Evolutionary conservation across 2,797 vertebrate species (phyloP), one percentile per base, ranked within the genome.

Genomic region (Bradypus variegatus): DNA sequence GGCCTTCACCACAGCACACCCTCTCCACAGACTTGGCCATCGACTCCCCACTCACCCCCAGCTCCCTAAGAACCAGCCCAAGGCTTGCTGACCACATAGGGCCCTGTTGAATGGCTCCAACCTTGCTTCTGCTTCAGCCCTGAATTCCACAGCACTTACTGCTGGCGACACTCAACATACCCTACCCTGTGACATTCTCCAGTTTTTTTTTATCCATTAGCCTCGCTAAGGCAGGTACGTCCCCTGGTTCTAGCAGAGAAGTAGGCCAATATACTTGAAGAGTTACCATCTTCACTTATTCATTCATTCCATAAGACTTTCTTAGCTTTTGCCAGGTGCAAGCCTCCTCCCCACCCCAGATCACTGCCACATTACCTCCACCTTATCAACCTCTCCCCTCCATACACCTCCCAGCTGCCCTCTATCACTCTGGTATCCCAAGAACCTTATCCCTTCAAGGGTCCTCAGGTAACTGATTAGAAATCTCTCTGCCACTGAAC

Each of bases 61-160:
- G 33, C 45, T 79, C 33, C 58, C 75, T 33, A 92, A 73, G 88
- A 93, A 90, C 80, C 85, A 83, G 81, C 73, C 67, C 29, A 65
- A 15, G 45, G 8, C 58, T 81, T 89, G 85, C 72, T 33, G 14
- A 36, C 45, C 38, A 88, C n/a, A 23, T 14, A 27, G 38, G 23
- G 50, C 33, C 67, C 38, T n/a, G 23, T 1, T 38, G 64, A 73
- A 33, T 18, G 38, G 41, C 62, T 92, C 50, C 64, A 62, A 14
- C 67, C 53, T 53, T 38, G n/a, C 73, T 67, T 85, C 58, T 55
- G 55, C 41, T 91, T 36, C 64, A 62, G 21, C 67, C 53, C 53
- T 38, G n/a, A 79, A 69, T 50, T 19, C 55, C 58, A 8, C 31
- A 72, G 69, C 25, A 89, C 67, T 90, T 92, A 70, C 86, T 82